Conservation (phyloP, 2,113 vertebrate species). For the Tauraco erythrolophus region DNA sequence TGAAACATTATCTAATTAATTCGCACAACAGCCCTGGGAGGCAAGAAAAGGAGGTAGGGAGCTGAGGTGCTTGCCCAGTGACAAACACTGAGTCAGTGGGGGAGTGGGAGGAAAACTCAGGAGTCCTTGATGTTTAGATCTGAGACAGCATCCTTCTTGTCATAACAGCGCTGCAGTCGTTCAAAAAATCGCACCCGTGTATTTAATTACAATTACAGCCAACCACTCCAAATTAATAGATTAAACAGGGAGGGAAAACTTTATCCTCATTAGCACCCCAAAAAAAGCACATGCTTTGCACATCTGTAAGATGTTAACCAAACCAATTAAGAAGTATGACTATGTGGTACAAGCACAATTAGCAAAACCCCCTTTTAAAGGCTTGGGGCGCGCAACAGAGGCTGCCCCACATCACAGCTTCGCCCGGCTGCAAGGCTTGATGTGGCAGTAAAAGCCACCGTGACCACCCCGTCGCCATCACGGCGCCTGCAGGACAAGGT, state of each 20-base stretch:
- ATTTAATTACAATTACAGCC: slow-evolving; percentile 16
- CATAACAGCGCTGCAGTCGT: not conserved
- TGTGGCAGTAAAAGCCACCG: not conserved
- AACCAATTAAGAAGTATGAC: not conserved
- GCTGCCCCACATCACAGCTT: not conserved
- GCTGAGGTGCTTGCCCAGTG: not conserved
- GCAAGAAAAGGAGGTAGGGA: slow-evolving; percentile 4
- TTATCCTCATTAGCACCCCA: not conserved
- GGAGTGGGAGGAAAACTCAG: slow-evolving; percentile 37
- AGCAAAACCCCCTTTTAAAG: not conserved
- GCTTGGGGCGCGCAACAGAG: accelerated
- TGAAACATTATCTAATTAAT: slow-evolving; percentile 57
- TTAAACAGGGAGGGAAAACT: not conserved
- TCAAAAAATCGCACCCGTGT: not conserved
- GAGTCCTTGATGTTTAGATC: not conserved
- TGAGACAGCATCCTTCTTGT: not conserved
- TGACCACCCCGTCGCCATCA: not conserved
- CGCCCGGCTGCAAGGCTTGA: accelerated
- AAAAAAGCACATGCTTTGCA: not conserved
- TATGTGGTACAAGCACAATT: not conserved
- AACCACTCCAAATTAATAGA: slow-evolving; percentile 4
- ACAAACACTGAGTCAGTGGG: slow-evolving; percentile 47
- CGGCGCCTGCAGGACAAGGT: accelerated
- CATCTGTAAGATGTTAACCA: not conserved
- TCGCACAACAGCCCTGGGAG: slow-evolving; percentile 16